Percentiles rank a stretch among this genome's conserved stretches.
Conservation (phyloP, 2,888 invertebrate genomes). For the Charanyca ferruginea region DNA sequence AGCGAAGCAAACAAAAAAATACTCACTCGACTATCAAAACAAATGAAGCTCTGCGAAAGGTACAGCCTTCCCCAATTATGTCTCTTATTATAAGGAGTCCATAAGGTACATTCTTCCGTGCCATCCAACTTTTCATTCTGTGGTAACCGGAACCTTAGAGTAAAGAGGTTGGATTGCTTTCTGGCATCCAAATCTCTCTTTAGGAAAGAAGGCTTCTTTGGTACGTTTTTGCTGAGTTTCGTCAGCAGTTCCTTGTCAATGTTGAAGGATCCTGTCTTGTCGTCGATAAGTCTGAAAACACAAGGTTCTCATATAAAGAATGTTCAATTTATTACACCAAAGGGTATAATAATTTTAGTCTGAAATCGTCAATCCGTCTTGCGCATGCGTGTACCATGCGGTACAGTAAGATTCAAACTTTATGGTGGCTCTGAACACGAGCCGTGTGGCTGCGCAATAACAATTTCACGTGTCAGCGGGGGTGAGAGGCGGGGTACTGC, state of each 20-base stretch:
- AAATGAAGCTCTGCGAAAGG: constrained; percentile 98
- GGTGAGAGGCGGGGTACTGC: no score
- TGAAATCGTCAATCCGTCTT: no score
- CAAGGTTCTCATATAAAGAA: background rate
- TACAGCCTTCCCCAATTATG: constrained; percentile 97
- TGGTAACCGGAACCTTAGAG: constrained; percentile 96
- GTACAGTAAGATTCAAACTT: no score
- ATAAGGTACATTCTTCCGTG: constrained; percentile 96
- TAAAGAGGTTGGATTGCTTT: constrained; percentile 97
- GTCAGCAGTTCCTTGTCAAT: constrained; percentile 96
- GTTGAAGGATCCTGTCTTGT: constrained; percentile 96
- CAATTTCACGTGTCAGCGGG: no score
- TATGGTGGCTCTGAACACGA: no score
- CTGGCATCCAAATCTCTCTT: constrained; percentile 98
- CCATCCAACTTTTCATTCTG: constrained; percentile 98
- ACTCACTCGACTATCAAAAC: constrained; percentile 98
- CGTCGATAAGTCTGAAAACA: constrained; percentile 95
- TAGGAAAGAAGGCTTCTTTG: constrained; percentile 97
- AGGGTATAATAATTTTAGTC: background rate
- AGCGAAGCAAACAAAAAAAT: background rate
- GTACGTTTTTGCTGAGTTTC: constrained; percentile 96
- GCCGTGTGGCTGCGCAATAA: no score
- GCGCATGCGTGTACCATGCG: no score
- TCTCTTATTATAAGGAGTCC: constrained; percentile 98
- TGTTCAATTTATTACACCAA: background rate